Conservation (phyloP, 1,140 invertebrate species). For the Leucophenga varia region DNA sequence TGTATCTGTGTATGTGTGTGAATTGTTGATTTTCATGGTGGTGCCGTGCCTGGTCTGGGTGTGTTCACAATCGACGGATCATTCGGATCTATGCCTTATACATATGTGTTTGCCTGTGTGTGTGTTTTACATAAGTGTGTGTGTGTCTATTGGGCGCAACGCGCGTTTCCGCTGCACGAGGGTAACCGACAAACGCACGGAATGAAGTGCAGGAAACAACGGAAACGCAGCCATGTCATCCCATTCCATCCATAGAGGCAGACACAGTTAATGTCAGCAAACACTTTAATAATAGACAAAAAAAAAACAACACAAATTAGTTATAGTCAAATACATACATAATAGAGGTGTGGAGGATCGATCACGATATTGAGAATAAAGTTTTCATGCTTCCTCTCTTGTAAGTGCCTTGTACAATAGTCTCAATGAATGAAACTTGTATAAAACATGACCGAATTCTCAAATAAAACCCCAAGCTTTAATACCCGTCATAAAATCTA, state of each 20-base stretch:
- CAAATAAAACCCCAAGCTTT: no score
- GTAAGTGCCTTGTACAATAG: no score
- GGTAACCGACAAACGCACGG: conserved; percentile 17
- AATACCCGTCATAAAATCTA: no score
- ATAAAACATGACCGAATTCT: no score
- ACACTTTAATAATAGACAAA: conserved; percentile 30
- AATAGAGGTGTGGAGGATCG: conserved; percentile 30
- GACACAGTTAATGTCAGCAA: conserved; percentile 29
- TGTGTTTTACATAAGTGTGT: conserved; percentile 11
- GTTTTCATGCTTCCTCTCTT: no score
- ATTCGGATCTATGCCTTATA: conserved; percentile 27
- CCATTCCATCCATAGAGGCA: no score
- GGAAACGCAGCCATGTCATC: no score
- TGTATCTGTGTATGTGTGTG: conserved; percentile 8
- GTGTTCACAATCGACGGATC: conserved; percentile 15
- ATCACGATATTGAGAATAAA: no score
- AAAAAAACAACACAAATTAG: conserved; percentile 22
- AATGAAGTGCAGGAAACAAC: conserved; percentile 16
- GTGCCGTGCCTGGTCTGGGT: no score
- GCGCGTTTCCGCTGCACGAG: conserved; percentile 39
- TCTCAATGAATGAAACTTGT: no score
- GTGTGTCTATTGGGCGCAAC: conserved; percentile 46
- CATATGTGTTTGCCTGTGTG: conserved; percentile 13
- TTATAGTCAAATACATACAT: no score
- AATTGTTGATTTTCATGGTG: no score